These are phyloP conservation scores for Lytechinus variegatus DNA, from an alignment of 35 echinoderm and acorn worm genomes.

Conservation along the genomic window DNA sequence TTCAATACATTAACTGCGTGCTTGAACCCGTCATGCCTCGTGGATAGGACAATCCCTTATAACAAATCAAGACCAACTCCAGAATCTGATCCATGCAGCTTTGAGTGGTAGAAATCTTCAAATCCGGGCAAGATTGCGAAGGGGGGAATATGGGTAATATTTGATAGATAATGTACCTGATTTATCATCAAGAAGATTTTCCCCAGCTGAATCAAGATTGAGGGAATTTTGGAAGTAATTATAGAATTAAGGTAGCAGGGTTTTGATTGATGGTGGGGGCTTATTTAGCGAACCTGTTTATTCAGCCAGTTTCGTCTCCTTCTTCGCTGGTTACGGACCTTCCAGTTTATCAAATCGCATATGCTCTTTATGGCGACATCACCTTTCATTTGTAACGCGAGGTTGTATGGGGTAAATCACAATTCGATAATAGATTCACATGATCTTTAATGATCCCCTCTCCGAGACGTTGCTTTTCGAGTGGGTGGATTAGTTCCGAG, in stretches of 20 bases:
- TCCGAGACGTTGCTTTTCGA: not conserved
- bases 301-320: not conserved
- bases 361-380: not conserved
- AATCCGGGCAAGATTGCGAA: not conserved
- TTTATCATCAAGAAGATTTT: not conserved
- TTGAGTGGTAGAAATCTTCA: not conserved
- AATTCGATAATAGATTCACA: not conserved
- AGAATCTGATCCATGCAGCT: too few relatives aligned
- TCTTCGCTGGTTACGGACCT: not conserved
- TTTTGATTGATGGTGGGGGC: not conserved
- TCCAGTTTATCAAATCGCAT: not conserved
- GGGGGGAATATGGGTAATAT: not conserved
- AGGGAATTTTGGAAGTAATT: not conserved
- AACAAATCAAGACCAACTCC: too few relatives aligned
- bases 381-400: not conserved
- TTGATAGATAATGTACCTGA: not conserved
- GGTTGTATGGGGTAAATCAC: not conserved
- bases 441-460: not conserved
- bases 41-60: too few relatives aligned
- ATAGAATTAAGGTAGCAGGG: not conserved
- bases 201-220: not conserved
- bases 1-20: too few relatives aligned
- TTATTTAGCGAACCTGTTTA: conserved; percentile 14
- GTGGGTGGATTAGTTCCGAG: not conserved
- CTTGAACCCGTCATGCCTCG: too few relatives aligned